Percentiles rank a stretch among this genome's conserved stretches.
These are phyloP conservation scores for Gryllus bimaculatus DNA, from an alignment of 1,140 invertebrate species.

Conservation along the genomic window DNA sequence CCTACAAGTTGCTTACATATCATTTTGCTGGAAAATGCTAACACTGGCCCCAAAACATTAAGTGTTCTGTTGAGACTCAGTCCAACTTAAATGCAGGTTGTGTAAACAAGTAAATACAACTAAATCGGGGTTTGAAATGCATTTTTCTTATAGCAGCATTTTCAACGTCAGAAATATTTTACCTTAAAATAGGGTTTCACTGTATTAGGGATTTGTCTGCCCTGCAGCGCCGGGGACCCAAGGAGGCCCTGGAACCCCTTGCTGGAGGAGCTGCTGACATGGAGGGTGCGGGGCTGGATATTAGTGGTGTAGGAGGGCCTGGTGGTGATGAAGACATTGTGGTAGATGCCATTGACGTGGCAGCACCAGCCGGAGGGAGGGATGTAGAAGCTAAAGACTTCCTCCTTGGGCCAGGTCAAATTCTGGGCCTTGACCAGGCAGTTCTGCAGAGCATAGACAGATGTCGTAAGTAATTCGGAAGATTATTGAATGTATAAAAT, in stretches of 20 bases:
- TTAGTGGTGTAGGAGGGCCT: constrained; percentile 25
- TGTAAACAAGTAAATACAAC: too few species aligned
- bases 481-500: neutral
- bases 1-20: too few species aligned
- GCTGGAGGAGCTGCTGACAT: constrained; percentile 33
- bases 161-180: too few species aligned
- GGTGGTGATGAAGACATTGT: constrained; percentile 67
- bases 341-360: constrained; percentile 60
- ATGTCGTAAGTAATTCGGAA: constrained; percentile 48
- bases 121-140: too few species aligned
- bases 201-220: constrained; percentile 6
- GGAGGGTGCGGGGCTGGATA: constrained; percentile 24
- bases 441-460: constrained; percentile 85
- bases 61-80: too few species aligned
- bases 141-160: too few species aligned
- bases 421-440: constrained; percentile 81
- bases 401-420: constrained; percentile 59
- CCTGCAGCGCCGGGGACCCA: constrained; percentile 47
- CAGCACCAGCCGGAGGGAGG: constrained; percentile 35
- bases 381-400: constrained; percentile 47
- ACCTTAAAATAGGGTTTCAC: too few species aligned
- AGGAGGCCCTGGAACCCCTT: constrained; percentile 48
- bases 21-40: too few species aligned
- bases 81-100: too few species aligned
- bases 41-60: too few species aligned